Conservation (phyloP, 2,113 vertebrate species). For the Perca schrenkii region DNA sequence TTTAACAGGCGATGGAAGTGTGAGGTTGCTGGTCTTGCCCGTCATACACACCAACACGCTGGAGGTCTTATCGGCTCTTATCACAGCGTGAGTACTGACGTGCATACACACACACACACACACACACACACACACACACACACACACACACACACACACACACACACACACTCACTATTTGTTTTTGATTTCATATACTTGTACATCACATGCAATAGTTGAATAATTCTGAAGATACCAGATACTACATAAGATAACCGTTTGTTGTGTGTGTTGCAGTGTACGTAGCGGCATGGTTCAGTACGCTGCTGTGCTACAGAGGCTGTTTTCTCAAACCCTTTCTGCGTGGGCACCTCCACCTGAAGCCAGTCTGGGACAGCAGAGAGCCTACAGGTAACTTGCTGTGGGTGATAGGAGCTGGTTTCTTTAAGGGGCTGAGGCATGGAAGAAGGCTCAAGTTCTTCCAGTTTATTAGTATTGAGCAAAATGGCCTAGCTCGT, state of each 20-base stretch:
- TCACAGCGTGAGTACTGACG: conserved; percentile 86
- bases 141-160: too few relatives aligned
- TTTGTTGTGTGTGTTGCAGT: conserved; percentile 63
- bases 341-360: conserved; percentile 84
- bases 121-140: too few relatives aligned
- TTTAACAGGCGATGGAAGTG: conserved; percentile 87
- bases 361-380: conserved; percentile 86
- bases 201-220: neutral
- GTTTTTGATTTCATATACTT: neutral
- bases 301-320: conserved; percentile 85
- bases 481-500: neutral
- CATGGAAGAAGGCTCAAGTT: neutral
- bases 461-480: neutral
- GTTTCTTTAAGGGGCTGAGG: neutral
- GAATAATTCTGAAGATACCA: neutral
- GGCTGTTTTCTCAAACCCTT: conserved; percentile 90
- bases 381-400: conserved; percentile 90
- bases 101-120: neutral
- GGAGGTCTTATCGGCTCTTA: conserved; percentile 87
- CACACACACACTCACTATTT: neutral
- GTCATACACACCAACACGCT: conserved; percentile 86
- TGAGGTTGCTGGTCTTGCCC: conserved; percentile 88
- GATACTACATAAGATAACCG: neutral
- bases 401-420: neutral
- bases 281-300: conserved; percentile 86